Percentiles rank a stretch among this genome's conserved stretches.
Conservation (phyloP, 2,888 invertebrate species). For the Furcula furcula region DNA sequence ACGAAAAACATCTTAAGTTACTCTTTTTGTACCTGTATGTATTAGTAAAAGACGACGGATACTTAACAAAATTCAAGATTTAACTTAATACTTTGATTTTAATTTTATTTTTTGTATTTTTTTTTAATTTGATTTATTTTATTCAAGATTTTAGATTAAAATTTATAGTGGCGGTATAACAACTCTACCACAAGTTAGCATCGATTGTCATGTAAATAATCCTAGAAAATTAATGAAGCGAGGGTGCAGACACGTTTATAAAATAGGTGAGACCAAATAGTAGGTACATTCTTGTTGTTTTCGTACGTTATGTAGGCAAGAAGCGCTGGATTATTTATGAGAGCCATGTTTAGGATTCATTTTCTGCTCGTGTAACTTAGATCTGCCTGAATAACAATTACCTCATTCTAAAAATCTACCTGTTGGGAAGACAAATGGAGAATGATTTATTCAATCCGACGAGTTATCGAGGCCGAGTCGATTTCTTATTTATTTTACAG, state of each 20-base stretch:
- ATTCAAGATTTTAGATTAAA: too few species aligned
- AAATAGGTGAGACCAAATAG: too few species aligned
- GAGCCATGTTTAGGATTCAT: constrained; percentile 68
- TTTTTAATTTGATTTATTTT: too few species aligned
- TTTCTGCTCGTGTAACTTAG: constrained; percentile 73
- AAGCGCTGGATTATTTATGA: constrained; percentile 65
- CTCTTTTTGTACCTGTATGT: too few species aligned
- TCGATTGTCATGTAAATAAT: background rate
- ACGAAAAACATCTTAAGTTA: too few species aligned
- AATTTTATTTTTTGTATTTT: too few species aligned
- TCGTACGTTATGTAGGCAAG: constrained; percentile 39
- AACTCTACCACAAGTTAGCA: background rate
- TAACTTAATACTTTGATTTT: too few species aligned
- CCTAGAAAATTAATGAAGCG: constrained; percentile 5
- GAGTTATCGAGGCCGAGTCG: constrained; percentile 59
- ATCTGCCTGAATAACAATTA: constrained; percentile 77
- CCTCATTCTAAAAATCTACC: constrained; percentile 71
- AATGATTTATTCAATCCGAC: constrained; percentile 66
- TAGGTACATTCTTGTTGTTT: constrained; percentile 38
- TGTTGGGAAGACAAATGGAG: constrained; percentile 68
- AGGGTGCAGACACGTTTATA: constrained; percentile 1
- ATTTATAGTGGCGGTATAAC: too few species aligned
- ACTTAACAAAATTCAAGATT: too few species aligned
- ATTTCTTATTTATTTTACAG: constrained; percentile 54
- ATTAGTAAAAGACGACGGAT: too few species aligned